Conservation (phyloP, 2,888 invertebrate genomes). For the Geotrupes spiniger region DNA sequence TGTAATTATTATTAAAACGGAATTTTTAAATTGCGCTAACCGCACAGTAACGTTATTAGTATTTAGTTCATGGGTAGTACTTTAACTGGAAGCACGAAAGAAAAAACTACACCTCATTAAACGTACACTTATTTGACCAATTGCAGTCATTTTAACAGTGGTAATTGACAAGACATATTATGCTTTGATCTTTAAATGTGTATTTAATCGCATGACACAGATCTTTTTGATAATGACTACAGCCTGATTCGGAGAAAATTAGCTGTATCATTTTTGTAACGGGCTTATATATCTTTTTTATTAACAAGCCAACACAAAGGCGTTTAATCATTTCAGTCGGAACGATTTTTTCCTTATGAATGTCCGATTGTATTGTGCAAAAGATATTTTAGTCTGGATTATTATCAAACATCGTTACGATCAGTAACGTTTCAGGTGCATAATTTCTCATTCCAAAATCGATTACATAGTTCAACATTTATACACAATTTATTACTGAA, state of each 20-base stretch:
- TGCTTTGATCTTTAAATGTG: constrained; percentile 22
- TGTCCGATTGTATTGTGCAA: too few species aligned
- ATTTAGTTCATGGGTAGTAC: background rate
- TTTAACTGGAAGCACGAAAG: background rate
- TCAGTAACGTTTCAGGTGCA: too few species aligned
- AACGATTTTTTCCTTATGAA: background rate
- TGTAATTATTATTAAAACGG: too few species aligned
- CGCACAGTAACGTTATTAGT: too few species aligned
- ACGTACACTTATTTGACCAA: constrained; percentile 19
- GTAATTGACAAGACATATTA: constrained; percentile 22
- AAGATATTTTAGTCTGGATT: too few species aligned
- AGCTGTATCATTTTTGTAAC: constrained; percentile 20
- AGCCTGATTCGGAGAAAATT: constrained; percentile 20
- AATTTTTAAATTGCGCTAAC: too few species aligned
- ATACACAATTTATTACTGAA: too few species aligned
- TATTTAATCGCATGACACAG: constrained; percentile 24
- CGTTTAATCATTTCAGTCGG: constrained; percentile 15
- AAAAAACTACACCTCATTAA: constrained; percentile 4
- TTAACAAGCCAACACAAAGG: constrained; percentile 13
- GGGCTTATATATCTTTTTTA: background rate
- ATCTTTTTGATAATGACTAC: constrained; percentile 19
- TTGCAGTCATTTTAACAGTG: constrained; percentile 18
- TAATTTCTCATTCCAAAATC: too few species aligned
- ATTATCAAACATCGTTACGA: too few species aligned
- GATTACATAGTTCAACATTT: too few species aligned